Evolutionary conservation across 2,797 vertebrate species (phyloP).

Genomic region (Knipowitschia caucasica): DNA sequence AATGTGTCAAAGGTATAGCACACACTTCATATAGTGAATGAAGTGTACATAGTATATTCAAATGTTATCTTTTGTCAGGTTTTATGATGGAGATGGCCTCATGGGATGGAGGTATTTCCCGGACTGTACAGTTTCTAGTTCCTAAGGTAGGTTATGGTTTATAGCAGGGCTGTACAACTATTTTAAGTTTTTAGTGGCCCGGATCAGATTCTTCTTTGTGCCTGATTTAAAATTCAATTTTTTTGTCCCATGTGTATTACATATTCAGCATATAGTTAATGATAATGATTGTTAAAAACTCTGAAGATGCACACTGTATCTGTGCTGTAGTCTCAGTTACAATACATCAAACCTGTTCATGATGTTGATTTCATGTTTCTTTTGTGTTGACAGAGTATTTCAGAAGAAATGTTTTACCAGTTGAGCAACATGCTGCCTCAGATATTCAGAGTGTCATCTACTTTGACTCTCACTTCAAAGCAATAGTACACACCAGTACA

Average conservation of each 20-base stretch:
- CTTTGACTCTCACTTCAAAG: conserved; percentile 93
- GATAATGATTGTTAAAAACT: too few relatives aligned
- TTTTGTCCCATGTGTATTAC: too few relatives aligned
- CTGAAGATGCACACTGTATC: neutral
- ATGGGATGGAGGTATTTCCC: conserved; percentile 97
- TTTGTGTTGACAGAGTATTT: conserved; percentile 84
- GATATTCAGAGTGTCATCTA: conserved; percentile 97
- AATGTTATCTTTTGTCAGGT: conserved; percentile 71
- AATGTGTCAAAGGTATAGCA: conserved; percentile 91
- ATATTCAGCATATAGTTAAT: too few relatives aligned
- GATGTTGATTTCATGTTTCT: conserved; percentile 5
- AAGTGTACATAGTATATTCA: neutral
- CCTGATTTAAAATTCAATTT: too few relatives aligned
- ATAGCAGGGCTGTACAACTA: too few relatives aligned
- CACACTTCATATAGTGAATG: neutral
- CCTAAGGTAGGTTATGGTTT: conserved; percentile 87
- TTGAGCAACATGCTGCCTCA: conserved; percentile 98
- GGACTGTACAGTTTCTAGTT: conserved; percentile 97
- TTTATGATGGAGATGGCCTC: conserved; percentile 99
- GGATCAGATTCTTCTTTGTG: too few relatives aligned
- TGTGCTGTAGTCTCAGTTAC: too few relatives aligned
- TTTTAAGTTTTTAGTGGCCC: too few relatives aligned
- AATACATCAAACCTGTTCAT: too few relatives aligned
- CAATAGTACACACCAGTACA: conserved; percentile 62
- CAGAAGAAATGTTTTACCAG: conserved; percentile 98